These are phyloP conservation scores for Ctenosaura bakeri DNA, from an alignment of 2,797 vertebrate genomes.

Conservation along the genomic window DNA sequence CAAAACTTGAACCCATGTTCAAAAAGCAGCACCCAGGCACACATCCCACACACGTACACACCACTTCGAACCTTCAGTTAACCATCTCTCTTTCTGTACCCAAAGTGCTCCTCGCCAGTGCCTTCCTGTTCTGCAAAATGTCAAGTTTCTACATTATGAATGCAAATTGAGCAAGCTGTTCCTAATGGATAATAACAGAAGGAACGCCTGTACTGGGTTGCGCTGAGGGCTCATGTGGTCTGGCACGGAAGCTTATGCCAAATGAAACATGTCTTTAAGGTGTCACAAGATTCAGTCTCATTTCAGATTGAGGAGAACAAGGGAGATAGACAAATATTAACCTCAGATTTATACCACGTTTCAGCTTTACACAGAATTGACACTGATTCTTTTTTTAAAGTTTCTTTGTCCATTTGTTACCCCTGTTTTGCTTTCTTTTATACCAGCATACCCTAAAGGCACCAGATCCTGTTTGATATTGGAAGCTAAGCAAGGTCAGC, in stretches of 20 bases:
- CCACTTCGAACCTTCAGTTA: conserved; percentile 11
- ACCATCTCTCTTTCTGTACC: conserved; percentile 5
- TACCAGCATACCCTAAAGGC: background rate
- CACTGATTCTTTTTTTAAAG: background rate
- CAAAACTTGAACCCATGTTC: conserved; percentile 14
- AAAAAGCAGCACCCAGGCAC: conserved; percentile 13
- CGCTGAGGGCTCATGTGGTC: background rate
- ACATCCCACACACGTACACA: conserved; percentile 15
- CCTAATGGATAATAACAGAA: conserved; percentile 23
- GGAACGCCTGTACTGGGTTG: background rate
- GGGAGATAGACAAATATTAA: no score
- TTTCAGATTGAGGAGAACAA: no score
- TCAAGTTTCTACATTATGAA: conserved; percentile 25
- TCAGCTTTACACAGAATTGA: background rate
- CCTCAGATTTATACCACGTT: background rate
- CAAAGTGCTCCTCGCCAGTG: conserved; percentile 21
- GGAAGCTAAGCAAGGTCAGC: no score
- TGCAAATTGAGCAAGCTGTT: conserved; percentile 29
- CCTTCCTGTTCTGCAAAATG: conserved; percentile 30
- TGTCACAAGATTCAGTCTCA: no score
- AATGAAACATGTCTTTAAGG: no score
- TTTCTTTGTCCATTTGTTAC: background rate
- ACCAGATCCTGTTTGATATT: no score
- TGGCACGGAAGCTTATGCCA: no score
- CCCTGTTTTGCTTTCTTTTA: background rate